These are phyloP conservation scores for Hymenochirus boettgeri DNA, from an alignment of 2,113 vertebrate genomes.

Conservation along the genomic window DNA sequence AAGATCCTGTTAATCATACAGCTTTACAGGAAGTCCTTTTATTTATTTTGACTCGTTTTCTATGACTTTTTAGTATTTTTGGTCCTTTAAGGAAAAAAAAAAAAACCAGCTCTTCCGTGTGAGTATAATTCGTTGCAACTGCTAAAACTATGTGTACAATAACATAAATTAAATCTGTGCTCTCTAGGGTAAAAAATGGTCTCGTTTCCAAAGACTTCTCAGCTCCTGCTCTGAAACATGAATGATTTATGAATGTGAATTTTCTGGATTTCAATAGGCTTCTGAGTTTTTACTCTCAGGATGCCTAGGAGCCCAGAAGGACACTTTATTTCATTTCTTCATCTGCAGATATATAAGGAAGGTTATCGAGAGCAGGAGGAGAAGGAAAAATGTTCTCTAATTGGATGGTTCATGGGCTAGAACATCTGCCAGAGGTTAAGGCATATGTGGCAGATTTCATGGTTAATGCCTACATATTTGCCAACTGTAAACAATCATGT, in stretches of 20 bases:
- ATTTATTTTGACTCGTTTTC: no score
- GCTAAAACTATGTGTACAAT: constrained; percentile 19
- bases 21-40: no score
- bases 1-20: no score
- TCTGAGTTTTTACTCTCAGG: constrained; percentile 4
- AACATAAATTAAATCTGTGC: constrained; percentile 20
- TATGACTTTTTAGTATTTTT: no score
- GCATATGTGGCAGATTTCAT: no score
- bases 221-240: constrained; percentile 2
- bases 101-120: not conserved
- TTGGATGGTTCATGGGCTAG: no score
- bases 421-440: no score
- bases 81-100: not conserved
- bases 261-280: not conserved
- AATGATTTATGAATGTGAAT: constrained; percentile 29
- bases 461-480: no score
- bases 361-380: not conserved
- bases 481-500: no score
- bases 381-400: not conserved
- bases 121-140: not conserved
- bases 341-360: constrained; percentile 5
- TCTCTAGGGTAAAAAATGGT: not conserved
- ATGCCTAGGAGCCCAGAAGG: constrained; percentile 8
- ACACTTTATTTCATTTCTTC: constrained; percentile 15
- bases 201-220: constrained; percentile 12